Conservation (phyloP, 2,113 vertebrate genomes). For the Oceanodroma tethys region DNA sequence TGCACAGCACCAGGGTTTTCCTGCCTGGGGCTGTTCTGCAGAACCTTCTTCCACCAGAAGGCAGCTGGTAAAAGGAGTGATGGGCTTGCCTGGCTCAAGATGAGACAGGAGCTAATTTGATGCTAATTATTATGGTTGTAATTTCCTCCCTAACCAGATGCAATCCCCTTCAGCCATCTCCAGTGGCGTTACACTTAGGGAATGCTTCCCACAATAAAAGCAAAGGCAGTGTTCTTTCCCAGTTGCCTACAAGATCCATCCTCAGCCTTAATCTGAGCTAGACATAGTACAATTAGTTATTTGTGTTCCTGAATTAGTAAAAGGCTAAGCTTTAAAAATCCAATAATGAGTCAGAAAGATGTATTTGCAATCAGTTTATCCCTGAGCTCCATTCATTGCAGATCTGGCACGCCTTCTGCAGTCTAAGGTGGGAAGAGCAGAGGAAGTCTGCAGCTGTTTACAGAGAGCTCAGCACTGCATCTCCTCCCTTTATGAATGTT, state of each 20-base stretch:
- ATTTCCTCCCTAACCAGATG: conserved; percentile 3
- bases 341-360: background rate
- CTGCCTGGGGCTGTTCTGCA: background rate
- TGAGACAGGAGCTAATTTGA: background rate
- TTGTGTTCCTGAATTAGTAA: background rate
- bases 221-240: background rate
- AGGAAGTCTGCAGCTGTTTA: background rate
- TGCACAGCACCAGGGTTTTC: background rate
- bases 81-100: background rate
- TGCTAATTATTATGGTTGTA: conserved; percentile 17
- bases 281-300: background rate
- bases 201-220: background rate
- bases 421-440: background rate
- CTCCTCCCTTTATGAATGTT: background rate
- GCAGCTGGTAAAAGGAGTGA: background rate
- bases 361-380: background rate
- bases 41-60: conserved; percentile 19
- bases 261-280: background rate
- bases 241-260: background rate
- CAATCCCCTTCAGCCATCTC: background rate
- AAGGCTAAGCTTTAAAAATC: conserved; percentile 4
- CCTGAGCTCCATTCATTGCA: background rate
- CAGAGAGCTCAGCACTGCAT: background rate
- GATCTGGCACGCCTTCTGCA: background rate
- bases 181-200: background rate